These are phyloP conservation scores for Oplegnathus fasciatus DNA, from an alignment of 2,113 vertebrate genomes.

Conservation along the genomic window DNA sequence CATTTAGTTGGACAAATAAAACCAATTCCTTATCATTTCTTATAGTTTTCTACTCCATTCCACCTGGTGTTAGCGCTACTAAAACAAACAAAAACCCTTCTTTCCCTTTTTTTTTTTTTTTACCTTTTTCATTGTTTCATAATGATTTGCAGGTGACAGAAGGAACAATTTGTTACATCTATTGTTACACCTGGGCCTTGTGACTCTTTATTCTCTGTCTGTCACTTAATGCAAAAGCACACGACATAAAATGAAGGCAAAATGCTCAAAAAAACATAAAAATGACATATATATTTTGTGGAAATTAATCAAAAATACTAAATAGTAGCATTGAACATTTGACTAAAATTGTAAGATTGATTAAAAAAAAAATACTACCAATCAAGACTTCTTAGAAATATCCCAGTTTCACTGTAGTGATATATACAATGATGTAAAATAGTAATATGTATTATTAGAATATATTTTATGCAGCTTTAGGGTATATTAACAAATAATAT, in stretches of 20 bases:
- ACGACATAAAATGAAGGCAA: background rate
- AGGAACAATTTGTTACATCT: background rate
- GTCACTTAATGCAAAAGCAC: background rate
- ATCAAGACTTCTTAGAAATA: too few relatives aligned
- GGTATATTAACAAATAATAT: background rate
- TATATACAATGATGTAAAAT: too few relatives aligned
- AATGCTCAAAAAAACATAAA: background rate
- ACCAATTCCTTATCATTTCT: background rate
- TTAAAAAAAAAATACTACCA: too few relatives aligned
- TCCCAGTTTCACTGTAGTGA: background rate
- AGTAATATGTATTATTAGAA: background rate
- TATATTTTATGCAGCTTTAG: background rate
- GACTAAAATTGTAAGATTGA: background rate
- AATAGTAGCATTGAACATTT: background rate
- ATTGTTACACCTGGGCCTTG: too few relatives aligned
- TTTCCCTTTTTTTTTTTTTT: background rate
- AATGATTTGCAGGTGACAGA: constrained; percentile 6
- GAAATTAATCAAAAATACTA: background rate
- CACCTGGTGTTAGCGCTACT: background rate
- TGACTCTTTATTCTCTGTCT: background rate
- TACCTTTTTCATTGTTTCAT: background rate
- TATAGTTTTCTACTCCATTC: background rate
- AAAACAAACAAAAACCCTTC: background rate
- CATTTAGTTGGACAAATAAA: background rate
- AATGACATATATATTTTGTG: background rate